Base-by-base conservation (phyloP, 2,888 invertebrate species). In the Lasioglossum lativentre region DNA sequence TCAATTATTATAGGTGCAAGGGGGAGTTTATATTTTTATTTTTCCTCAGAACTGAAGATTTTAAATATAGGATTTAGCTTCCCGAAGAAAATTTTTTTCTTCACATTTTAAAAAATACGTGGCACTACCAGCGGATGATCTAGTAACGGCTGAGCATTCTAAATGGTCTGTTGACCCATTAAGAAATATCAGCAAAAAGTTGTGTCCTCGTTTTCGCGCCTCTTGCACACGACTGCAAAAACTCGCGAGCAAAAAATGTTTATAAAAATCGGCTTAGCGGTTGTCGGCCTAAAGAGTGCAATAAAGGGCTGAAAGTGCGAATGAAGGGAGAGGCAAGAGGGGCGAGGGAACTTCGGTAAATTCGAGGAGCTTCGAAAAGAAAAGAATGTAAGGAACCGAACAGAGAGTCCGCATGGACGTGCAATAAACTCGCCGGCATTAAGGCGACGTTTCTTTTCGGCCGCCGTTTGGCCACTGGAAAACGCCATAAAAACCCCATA, bases 391-490 rank as follows among this genome's bases (percentile, higher is more conserved):
- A n/a, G 1, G 34, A 23, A 38, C 56, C 12, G n/a, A 56, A 56
- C n/a, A 56, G 23, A 1, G 8, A n/a, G 56, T n/a, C 56, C 56
- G 23, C 38, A 23, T 38, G 19, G 30, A 1, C 14, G 63, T 34
- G 86, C 86, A 89, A 90, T 91, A 87, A 91, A 85, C 75, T 85
- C 80, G 80, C 80, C 74, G 66, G 34, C 79, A 68, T 19, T 63
- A 42, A 30, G 83, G 86, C 88, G 81, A 88, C 42, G 30, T 86
- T 81, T 68, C 77, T 63, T 76, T 81, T 34, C 82, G 75, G 56
- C 34, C 72, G 56, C 16, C 16, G 34, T 23, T 30, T 45, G 42
- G 83, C 68, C 81, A 75, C 73, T 77, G 23, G 76, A 82, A 79
- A 86, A 80, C 72, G 82, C 77, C 38, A 12, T 23, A n/a, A 68